phyloP scores from a whole-genome alignment of 1,140 invertebrate genomes.

The Aphaenogaster rudis region DNA sequence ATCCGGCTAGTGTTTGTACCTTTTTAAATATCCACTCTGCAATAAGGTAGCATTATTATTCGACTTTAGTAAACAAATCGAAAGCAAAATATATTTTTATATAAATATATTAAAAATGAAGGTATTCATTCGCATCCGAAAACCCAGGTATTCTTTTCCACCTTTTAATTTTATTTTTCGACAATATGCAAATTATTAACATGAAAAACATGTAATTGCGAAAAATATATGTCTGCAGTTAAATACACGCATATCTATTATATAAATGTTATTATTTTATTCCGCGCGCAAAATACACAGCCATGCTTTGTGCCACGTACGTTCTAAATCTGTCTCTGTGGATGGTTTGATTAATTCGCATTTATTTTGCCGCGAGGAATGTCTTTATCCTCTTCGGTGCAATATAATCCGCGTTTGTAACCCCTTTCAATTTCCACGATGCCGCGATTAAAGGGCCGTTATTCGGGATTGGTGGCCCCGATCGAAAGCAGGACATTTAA shows the following conservation, averaged over 20 bases:
- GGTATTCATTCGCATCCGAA: not conserved
- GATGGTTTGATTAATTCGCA: slow-evolving; percentile 49
- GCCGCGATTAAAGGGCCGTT: slow-evolving; percentile 57
- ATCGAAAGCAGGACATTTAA: slow-evolving; percentile 63
- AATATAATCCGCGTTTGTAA: slow-evolving; percentile 51
- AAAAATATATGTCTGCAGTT: not conserved
- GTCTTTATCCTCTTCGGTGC: slow-evolving; percentile 51
- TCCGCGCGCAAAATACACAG: not conserved
- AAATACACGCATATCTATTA: not conserved
- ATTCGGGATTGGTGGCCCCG: slow-evolving; percentile 55
- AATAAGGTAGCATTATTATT: not conserved
- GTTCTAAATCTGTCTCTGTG: slow-evolving; percentile 5
- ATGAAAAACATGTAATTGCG: not conserved
- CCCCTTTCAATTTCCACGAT: slow-evolving; percentile 62
- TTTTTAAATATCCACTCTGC: slow-evolving; percentile 16
- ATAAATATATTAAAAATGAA: slow-evolving; percentile 29
- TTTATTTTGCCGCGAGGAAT: slow-evolving; percentile 54
- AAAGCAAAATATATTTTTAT: not conserved
- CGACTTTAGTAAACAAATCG: not conserved
- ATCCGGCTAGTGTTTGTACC: not conserved
- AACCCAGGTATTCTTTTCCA: not conserved
- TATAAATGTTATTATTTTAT: slow-evolving; percentile 19
- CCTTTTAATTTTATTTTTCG: not conserved
- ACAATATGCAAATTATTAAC: not conserved
- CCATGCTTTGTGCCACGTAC: not conserved